phyloP scores from a whole-genome alignment of 2,888 invertebrate genomes.

The Dryomyza anilis region DNA sequence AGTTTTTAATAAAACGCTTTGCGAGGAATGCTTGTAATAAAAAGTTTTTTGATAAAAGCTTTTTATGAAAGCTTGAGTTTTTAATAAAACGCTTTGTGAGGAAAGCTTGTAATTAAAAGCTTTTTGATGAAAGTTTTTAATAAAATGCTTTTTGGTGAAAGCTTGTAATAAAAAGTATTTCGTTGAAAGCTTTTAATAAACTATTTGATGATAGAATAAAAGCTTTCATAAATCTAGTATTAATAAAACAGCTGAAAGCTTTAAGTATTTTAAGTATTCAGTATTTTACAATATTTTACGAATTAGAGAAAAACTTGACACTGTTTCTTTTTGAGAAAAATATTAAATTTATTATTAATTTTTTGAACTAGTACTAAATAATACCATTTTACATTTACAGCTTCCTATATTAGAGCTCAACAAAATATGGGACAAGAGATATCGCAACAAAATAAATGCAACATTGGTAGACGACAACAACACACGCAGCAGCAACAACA shows the following conservation, averaged over 20 bases:
- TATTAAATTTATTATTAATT: too few species aligned
- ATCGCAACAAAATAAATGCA: conserved; percentile 56
- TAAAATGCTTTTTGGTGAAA: not conserved
- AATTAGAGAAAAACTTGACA: too few species aligned
- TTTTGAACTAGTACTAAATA: too few species aligned
- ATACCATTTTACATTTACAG: conserved; percentile 40
- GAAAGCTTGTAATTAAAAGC: too few species aligned
- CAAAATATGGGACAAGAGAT: conserved; percentile 63
- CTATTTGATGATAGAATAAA: not conserved
- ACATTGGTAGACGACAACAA: conserved; percentile 46
- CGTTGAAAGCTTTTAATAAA: too few species aligned
- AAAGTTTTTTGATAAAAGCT: not conserved
- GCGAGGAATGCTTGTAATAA: not conserved
- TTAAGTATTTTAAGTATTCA: too few species aligned
- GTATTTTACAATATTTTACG: too few species aligned
- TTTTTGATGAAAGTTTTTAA: not conserved
- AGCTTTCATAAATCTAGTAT: too few species aligned
- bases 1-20: too few species aligned
- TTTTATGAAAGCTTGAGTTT: not conserved
- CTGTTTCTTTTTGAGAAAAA: too few species aligned
- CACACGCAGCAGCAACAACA: conserved; percentile 29
- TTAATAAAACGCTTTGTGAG: too few species aligned
- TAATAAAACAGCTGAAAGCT: too few species aligned
- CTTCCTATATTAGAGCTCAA: conserved; percentile 45
- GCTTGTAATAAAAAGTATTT: not conserved